phyloP scores from a whole-genome alignment of 2,797 vertebrate species.

The Macrochelys suwanniensis region DNA sequence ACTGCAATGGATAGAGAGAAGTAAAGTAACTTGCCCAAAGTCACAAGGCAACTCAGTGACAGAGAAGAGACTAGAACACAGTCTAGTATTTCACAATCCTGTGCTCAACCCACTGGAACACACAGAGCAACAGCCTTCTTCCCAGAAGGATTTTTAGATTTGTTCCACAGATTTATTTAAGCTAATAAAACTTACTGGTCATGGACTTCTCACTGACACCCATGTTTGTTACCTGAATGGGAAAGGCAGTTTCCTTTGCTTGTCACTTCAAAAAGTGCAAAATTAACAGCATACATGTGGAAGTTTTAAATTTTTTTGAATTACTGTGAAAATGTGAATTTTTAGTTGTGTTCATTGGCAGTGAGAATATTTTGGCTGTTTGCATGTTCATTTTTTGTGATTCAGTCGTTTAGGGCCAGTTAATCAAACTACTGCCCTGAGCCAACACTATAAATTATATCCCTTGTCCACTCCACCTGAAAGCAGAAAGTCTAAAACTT shows the following conservation, averaged over 20 bases:
- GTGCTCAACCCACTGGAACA: background rate
- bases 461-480: background rate
- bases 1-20: background rate
- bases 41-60: background rate
- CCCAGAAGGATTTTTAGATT: background rate
- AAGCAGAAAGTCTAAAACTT: conserved; percentile 32
- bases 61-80: background rate
- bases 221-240: background rate
- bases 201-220: background rate
- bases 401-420: conserved; percentile 22
- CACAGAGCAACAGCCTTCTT: background rate
- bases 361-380: background rate
- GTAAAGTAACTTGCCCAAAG: background rate
- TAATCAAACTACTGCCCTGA: conserved; percentile 54
- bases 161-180: background rate
- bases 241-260: background rate
- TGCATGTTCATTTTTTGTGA: conserved; percentile 11
- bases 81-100: background rate
- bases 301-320: background rate
- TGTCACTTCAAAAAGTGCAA: background rate
- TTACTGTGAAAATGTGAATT: conserved; percentile 9
- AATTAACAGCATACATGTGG: background rate
- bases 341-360: background rate
- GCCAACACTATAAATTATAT: background rate
- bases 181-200: background rate